phyloP scores from a whole-genome alignment of 2,797 vertebrate species.

The Macrochelys suwanniensis region DNA sequence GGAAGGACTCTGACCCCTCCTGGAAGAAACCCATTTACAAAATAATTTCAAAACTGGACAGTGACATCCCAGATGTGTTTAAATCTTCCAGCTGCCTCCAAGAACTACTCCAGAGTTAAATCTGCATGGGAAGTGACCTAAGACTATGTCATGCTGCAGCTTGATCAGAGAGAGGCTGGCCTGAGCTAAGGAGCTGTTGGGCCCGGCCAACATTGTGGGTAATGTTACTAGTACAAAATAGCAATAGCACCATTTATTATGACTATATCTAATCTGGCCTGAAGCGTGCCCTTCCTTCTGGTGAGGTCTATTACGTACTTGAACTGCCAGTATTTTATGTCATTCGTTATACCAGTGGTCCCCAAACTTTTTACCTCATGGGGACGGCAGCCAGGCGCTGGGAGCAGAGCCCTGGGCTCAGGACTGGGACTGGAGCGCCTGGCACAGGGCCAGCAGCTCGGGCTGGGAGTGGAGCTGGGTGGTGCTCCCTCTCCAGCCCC shows the following conservation, averaged over 20 bases:
- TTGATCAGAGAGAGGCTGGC: neutral
- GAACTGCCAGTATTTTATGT: constrained; percentile 8
- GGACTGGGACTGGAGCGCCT: too few species aligned
- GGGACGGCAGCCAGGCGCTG: too few species aligned
- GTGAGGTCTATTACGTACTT: neutral
- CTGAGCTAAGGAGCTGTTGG: neutral
- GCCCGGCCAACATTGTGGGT: neutral
- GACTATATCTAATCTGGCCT: neutral
- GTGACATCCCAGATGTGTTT: constrained; percentile 92
- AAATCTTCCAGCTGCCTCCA: constrained; percentile 90
- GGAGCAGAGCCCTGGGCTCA: too few species aligned
- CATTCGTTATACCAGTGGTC: neutral
- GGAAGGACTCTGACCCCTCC: constrained; percentile 94
- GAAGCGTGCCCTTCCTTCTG: neutral
- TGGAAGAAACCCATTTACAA: constrained; percentile 99
- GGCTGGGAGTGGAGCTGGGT: too few species aligned
- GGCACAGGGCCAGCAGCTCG: too few species aligned
- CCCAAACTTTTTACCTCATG: too few species aligned
- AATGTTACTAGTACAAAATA: neutral
- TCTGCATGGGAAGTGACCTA: neutral
- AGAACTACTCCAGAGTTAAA: constrained; percentile 71
- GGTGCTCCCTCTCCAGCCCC: too few species aligned
- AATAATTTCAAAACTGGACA: constrained; percentile 98
- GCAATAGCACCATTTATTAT: neutral
- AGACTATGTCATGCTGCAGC: neutral